These are phyloP conservation scores for Syngnathus rostellatus DNA, from an alignment of 2,797 vertebrate species.

Conservation along the genomic window DNA sequence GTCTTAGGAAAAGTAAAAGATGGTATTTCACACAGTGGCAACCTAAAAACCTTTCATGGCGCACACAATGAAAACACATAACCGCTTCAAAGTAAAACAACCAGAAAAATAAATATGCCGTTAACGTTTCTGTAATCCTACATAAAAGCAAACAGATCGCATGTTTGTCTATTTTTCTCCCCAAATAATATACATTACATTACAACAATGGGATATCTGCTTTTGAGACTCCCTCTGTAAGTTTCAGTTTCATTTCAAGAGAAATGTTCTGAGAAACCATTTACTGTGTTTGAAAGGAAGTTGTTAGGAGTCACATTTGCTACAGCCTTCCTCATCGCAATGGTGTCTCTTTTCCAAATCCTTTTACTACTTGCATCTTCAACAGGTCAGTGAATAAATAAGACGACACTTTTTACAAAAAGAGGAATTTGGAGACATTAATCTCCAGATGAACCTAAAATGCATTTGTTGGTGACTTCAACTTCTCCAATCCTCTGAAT, in stretches of 20 bases:
- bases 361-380: slow-evolving; percentile 7
- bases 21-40: background rate
- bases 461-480: background rate
- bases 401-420: background rate
- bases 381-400: slow-evolving; percentile 21
- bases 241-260: background rate
- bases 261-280: background rate
- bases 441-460: background rate
- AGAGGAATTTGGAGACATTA: too few species aligned
- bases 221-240: background rate
- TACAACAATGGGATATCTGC: background rate
- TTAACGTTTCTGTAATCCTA: too few species aligned
- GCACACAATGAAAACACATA: background rate
- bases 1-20: background rate
- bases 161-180: too few species aligned
- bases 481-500: background rate
- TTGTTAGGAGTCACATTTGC: background rate
- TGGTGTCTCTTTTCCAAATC: background rate
- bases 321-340: background rate
- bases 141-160: too few species aligned
- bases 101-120: too few species aligned
- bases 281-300: background rate
- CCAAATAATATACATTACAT: too few species aligned
- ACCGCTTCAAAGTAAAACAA: background rate
- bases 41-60: background rate